These are phyloP conservation scores for Isichthys henryi DNA, from an alignment of 2,113 vertebrate species.

Conservation along the genomic window DNA sequence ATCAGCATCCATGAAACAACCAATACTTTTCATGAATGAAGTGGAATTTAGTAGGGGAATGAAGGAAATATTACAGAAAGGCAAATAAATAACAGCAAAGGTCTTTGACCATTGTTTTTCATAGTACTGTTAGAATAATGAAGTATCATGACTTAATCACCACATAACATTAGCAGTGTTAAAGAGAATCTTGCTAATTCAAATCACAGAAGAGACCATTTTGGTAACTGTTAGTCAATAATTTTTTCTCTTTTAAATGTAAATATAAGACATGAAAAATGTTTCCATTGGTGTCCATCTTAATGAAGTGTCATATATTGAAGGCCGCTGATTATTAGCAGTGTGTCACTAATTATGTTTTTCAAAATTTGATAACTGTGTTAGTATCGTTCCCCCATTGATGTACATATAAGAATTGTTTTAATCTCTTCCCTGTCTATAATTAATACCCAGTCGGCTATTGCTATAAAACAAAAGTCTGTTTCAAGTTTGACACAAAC, in stretches of 20 bases:
- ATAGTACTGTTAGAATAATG: neutral
- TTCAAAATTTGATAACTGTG: neutral
- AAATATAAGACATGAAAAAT: neutral
- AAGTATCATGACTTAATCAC: neutral
- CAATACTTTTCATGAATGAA: neutral
- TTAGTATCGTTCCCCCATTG: neutral
- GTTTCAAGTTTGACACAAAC: neutral
- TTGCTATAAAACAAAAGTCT: neutral
- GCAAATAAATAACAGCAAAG: neutral
- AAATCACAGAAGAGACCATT: neutral
- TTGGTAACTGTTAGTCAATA: neutral
- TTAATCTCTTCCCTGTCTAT: neutral
- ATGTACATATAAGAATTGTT: slow-evolving; percentile 4
- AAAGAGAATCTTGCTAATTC: neutral
- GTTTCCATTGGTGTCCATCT: neutral
- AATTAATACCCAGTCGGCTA: neutral
- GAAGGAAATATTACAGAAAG: neutral
- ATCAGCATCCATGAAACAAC: neutral
- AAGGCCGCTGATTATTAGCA: neutral
- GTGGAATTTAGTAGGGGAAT: neutral
- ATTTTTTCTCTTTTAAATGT: neutral
- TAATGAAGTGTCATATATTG: neutral
- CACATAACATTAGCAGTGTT: neutral
- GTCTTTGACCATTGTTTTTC: neutral
- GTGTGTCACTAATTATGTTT: neutral